phyloP scores from a whole-genome alignment of 2,797 vertebrate species.

The Cercopithecus diana region DNA sequence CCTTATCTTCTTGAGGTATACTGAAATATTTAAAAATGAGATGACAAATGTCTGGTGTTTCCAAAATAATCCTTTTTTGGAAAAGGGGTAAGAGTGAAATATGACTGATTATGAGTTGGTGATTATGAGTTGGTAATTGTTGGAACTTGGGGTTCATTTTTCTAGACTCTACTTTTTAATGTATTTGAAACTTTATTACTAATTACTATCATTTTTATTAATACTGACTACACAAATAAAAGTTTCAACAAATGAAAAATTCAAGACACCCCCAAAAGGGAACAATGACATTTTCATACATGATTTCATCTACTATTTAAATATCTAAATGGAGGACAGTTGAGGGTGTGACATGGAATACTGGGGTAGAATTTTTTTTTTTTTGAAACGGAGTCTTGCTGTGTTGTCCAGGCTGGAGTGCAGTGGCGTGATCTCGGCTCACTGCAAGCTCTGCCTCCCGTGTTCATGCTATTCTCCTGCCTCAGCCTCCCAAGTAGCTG shows the following conservation, averaged over 20 bases:
- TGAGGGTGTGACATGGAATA: background rate
- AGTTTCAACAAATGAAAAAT: background rate
- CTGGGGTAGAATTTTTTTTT: background rate
- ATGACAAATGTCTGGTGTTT: background rate
- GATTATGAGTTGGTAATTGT: background rate
- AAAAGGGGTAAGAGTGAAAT: background rate
- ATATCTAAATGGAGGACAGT: background rate
- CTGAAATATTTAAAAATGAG: background rate
- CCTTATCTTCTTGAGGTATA: background rate
- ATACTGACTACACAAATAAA: background rate
- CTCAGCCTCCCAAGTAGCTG: too few species aligned
- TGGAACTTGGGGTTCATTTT: background rate
- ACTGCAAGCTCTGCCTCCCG: too few species aligned
- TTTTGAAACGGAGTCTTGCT: too few species aligned
- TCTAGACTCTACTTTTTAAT: background rate
- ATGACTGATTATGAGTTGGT: background rate
- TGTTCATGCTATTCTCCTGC: too few species aligned
- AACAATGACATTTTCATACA: background rate
- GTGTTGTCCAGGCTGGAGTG: too few species aligned
- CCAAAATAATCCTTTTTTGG: background rate
- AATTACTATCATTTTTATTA: background rate
- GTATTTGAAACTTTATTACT: background rate
- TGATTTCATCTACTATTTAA: background rate
- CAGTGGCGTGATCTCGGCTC: too few species aligned
- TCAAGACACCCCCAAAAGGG: background rate